Base-by-base conservation (phyloP, 1,140 invertebrate species). In the Bradysia coprophila region DNA sequence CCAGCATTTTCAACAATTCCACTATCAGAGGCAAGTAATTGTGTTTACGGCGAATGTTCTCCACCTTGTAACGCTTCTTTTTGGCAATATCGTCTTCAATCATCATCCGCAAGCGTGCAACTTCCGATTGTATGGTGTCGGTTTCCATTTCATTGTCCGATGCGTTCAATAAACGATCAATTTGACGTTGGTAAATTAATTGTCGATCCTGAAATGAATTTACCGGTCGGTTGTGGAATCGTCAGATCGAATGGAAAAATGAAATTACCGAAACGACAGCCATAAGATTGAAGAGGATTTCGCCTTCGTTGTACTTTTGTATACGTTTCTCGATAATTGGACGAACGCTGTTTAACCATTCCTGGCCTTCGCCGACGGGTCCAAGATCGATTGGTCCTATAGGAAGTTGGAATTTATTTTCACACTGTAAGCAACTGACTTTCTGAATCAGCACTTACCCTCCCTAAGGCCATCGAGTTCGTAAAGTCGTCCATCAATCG, bases 201-300 rank as follows among this genome's bases (percentile, higher is more conserved):
- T 86, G 90, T 43, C 81, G 69, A 59, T 99, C 91, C n/a, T n/a
- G n/a, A n/a, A n/a, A n/a, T n/a, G n/a, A n/a, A n/a, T n/a, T n/a
- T n/a, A n/a, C n/a, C n/a, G n/a, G n/a, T n/a, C n/a, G n/a, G n/a
- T n/a, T n/a, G n/a, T n/a, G n/a, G n/a, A n/a, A n/a, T n/a, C n/a
- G n/a, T n/a, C n/a, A n/a, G n/a, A n/a, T n/a, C n/a, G n/a, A n/a
- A n/a, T n/a, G n/a, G n/a, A n/a, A n/a, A n/a, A n/a, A n/a, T n/a
- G n/a, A n/a, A n/a, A n/a, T n/a, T n/a, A n/a, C n/a, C 1, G 88
- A 84, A 6, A 98, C 85, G 21, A 98, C 64, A 2, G 94, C 94
- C 92, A 98, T 96, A 34, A 98, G 65, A 67, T 95, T 98, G 57
- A 98, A 98, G 63, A 96, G 92, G 50, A 98, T 98, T 72, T 98